A percentile compares a stretch with the other conserved stretches of the same genome.
Evolutionary conservation across 1,140 invertebrate species (phyloP).

Genomic region (Plectrocnemia conspersa): DNA sequence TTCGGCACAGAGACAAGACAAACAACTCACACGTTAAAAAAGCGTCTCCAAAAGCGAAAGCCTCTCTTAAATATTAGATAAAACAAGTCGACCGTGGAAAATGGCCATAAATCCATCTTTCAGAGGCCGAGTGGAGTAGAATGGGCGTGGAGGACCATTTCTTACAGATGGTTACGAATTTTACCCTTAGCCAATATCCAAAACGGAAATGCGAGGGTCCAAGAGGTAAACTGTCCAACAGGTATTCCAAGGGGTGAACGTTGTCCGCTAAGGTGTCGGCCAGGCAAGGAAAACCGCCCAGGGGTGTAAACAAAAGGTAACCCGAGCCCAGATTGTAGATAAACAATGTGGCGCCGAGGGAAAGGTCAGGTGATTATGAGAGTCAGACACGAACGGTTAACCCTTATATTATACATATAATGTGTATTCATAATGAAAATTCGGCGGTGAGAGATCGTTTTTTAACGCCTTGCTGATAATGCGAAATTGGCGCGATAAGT

Average conservation of each 20-base stretch:
- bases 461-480: too few species aligned
- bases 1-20: too few species aligned
- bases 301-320: background rate
- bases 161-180: constrained; percentile 28
- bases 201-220: constrained; percentile 12
- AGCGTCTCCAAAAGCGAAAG: constrained; percentile 11
- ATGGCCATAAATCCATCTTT: constrained; percentile 30
- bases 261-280: background rate
- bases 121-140: background rate
- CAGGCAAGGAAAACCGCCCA: too few species aligned
- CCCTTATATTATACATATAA: too few species aligned
- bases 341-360: too few species aligned
- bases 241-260: constrained; percentile 12
- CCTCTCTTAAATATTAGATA: constrained; percentile 33
- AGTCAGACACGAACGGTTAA: too few species aligned
- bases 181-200: constrained; percentile 25
- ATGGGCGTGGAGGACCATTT: background rate
- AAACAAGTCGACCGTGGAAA: constrained; percentile 19
- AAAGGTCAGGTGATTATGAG: too few species aligned
- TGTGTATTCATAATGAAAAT: too few species aligned
- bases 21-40: constrained; percentile 1
- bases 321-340: background rate
- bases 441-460: too few species aligned
- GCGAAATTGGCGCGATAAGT: too few species aligned
- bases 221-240: constrained; percentile 33